phyloP scores from a whole-genome alignment of 2,797 vertebrate species.

The Semaprochilodus insignis region DNA sequence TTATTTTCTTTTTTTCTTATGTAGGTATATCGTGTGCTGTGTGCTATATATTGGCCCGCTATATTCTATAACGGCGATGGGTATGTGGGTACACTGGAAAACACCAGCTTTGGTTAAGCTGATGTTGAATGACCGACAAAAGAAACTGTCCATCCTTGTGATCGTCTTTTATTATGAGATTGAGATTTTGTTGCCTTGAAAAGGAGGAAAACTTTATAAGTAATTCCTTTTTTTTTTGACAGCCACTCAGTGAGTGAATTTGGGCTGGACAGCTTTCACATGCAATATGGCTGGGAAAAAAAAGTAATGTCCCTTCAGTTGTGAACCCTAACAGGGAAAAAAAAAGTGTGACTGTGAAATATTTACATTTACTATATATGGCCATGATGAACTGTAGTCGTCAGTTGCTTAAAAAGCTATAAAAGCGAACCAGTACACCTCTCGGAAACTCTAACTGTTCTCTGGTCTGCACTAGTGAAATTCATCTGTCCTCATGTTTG shows the following conservation, averaged over 20 bases:
- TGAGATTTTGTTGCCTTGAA: constrained; percentile 58
- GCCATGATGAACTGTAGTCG: constrained; percentile 42
- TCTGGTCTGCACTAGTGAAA: constrained; percentile 49
- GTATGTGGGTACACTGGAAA: constrained; percentile 55
- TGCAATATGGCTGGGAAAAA: constrained; percentile 49
- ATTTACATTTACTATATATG: constrained; percentile 54
- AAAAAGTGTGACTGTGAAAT: constrained; percentile 54
- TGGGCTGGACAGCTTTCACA: constrained; percentile 36
- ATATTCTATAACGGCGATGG: constrained; percentile 49
- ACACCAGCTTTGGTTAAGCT: constrained; percentile 52
- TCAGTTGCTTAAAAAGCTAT: constrained; percentile 52
- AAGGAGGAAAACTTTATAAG: constrained; percentile 35
- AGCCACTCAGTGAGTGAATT: constrained; percentile 45
- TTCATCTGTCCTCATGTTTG: constrained; percentile 39
- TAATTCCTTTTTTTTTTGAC: constrained; percentile 26
- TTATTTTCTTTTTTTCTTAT: constrained; percentile 49
- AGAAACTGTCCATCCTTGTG: constrained; percentile 47
- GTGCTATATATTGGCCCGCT: constrained; percentile 53
- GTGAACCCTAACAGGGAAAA: constrained; percentile 53
- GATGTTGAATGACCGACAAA: constrained; percentile 53
- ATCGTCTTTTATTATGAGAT: constrained; percentile 39
- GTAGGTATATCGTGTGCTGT: constrained; percentile 56
- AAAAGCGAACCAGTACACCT: constrained; percentile 53
- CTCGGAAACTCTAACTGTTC: constrained; percentile 31
- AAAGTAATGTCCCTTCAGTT: constrained; percentile 42